Evolutionary conservation across 2,113 vertebrate species (phyloP), one percentile per base, ranked within the genome.

Genomic region (Platanista minor): DNA sequence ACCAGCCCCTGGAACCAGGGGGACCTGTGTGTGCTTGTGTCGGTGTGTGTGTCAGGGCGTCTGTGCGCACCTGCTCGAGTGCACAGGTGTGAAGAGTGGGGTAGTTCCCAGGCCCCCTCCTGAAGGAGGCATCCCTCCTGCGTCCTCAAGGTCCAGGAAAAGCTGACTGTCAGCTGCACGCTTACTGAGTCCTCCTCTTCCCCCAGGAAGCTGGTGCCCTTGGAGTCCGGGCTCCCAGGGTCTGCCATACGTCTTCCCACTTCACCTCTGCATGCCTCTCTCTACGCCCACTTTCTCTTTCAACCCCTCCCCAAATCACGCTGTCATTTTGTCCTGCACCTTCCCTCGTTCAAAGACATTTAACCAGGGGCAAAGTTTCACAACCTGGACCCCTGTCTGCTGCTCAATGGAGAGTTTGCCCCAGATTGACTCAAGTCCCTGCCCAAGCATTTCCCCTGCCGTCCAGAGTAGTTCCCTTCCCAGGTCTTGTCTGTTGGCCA

Each of bases 11-110:
- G 12, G 23, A 31, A 54, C 57, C 57, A 0, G 0, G 13, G 5
- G 4, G 12, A 9, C 12, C 5, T 1, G 0, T 72, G 8, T 52
- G 81, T 18, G 1, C 18, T 3, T n/a, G 2, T 2, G 59, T 25
- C 4, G 14, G 17, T 9, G 2, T 39, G 17, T 10, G 23, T 8
- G 20, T 52, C 0, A 5, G 52, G 29, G 10, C 18, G 4, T 75
- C 41, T n/a, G 27, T 18, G 21, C 12, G 2, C 23, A 8, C 31
- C 39, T 17, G 13, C 41, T 33, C 0, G 15, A 11, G 36, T 3
- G 13, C 1, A 18, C 2, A 1, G 36, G 0, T 5, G 5, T 21
- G 10, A 57, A 29, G 36, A 71, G 15, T 25, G 31, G 23, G 23
- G 25, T 9, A 3, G 4, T 21, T 54, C 15, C 18, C 11, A 2